Conservation (phyloP, 1,140 invertebrate species). For the Neodiprion lecontei region DNA sequence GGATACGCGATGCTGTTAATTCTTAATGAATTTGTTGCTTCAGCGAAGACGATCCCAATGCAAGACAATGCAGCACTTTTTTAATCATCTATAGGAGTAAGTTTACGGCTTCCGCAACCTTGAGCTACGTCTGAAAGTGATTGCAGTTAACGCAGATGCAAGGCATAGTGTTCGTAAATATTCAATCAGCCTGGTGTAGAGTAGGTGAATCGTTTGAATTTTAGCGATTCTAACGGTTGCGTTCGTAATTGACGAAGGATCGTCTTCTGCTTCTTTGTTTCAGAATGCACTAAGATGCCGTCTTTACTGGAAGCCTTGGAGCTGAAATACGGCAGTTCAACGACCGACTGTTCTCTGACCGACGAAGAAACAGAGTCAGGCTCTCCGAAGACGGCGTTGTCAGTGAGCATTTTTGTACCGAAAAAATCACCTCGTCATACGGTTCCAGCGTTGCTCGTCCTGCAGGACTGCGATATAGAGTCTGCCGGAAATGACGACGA, state of each 20-base stretch:
- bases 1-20: neutral
- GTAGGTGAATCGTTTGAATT: too few relatives aligned
- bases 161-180: too few relatives aligned
- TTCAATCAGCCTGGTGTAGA: too few relatives aligned
- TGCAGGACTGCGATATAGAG: constrained; percentile 90
- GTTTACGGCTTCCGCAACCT: neutral
- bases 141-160: neutral
- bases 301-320: constrained; percentile 85
- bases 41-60: neutral
- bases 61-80: neutral
- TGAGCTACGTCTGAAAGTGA: neutral
- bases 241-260: neutral
- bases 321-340: constrained; percentile 76
- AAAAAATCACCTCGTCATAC: constrained; percentile 77
- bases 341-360: constrained; percentile 62
- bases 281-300: constrained; percentile 71
- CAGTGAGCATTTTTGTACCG: constrained; percentile 81
- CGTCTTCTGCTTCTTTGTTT: constrained; percentile 21
- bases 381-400: constrained; percentile 67
- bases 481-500: constrained; percentile 81
- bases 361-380: constrained; percentile 60
- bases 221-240: too few relatives aligned
- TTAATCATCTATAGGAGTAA: neutral
- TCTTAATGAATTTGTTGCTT: neutral
- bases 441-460: constrained; percentile 83